A percentile compares a stretch with the other conserved stretches of the same genome.
These are phyloP conservation scores for Apodemus agrarius DNA, from an alignment of 2,797 vertebrate genomes.

Conservation along the genomic window DNA sequence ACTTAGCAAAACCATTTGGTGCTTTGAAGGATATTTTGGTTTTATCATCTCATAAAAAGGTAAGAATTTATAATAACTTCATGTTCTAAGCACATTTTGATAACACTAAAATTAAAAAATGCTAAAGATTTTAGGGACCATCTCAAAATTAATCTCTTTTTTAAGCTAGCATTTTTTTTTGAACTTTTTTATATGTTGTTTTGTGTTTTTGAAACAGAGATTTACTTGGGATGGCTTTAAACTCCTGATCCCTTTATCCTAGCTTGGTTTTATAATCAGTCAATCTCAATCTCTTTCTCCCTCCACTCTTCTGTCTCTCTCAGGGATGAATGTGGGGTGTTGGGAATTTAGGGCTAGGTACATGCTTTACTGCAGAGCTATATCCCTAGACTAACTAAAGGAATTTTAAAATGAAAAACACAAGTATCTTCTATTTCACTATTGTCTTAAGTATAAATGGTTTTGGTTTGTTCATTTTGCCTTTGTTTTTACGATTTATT, in stretches of 20 bases:
- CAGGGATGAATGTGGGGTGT: background rate
- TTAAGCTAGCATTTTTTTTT: background rate
- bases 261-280: background rate
- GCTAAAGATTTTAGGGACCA: conserved; percentile 16
- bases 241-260: background rate
- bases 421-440: conserved; percentile 10
- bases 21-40: conserved; percentile 87
- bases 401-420: conserved; percentile 55
- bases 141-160: conserved; percentile 22
- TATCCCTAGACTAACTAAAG: background rate
- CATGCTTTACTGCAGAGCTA: background rate
- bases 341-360: background rate
- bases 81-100: conserved; percentile 36
- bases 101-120: conserved; percentile 38
- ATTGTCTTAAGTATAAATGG: background rate
- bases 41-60: conserved; percentile 90
- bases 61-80: conserved; percentile 76
- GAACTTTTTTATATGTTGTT: background rate
- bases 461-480: background rate
- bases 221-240: background rate
- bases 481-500: background rate
- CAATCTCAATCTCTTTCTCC: background rate
- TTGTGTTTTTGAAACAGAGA: background rate
- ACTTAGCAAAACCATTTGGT: conserved; percentile 89
- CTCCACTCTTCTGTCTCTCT: background rate